These are phyloP conservation scores for Piliocolobus tephrosceles DNA, from an alignment of 2,113 vertebrate species.

Conservation along the genomic window DNA sequence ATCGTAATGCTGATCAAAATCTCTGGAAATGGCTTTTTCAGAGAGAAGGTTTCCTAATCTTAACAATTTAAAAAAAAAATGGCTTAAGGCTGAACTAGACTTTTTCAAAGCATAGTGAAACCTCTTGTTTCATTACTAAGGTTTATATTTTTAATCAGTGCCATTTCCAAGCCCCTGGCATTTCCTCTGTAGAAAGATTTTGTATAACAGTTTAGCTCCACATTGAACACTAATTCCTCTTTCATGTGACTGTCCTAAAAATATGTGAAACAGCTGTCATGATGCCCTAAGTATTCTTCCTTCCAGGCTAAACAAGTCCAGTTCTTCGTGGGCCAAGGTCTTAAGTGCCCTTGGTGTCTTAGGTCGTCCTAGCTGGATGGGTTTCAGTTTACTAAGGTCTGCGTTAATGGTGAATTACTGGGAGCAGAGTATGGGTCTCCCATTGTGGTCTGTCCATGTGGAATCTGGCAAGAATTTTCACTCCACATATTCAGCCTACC, in stretches of 20 bases:
- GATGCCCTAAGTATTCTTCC: slow-evolving; percentile 28
- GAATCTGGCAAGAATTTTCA: neutral
- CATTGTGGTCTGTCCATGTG: neutral
- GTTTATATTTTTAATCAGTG: slow-evolving; percentile 37
- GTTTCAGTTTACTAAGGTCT: neutral
- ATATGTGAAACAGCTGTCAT: slow-evolving; percentile 70
- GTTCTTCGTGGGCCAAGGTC: neutral
- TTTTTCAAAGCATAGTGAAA: slow-evolving; percentile 14
- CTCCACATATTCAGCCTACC: neutral
- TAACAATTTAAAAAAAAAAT: neutral
- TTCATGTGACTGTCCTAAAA: slow-evolving; percentile 68
- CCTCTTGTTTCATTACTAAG: slow-evolving; percentile 25
- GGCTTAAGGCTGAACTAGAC: neutral
- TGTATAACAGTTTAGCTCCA: slow-evolving; percentile 7
- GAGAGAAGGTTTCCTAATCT: neutral
- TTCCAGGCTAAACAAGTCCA: neutral
- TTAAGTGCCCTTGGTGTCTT: neutral
- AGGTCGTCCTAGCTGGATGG: neutral
- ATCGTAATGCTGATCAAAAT: neutral
- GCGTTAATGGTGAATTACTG: neutral
- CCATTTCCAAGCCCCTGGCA: slow-evolving; percentile 20
- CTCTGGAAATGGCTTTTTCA: slow-evolving; percentile 2
- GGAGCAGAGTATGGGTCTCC: neutral
- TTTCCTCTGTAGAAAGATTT: slow-evolving; percentile 31
- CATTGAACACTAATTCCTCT: slow-evolving; percentile 44